Evolutionary conservation across 2,888 invertebrate genomes (phyloP).

Genomic region (Uropetala carovei): DNA sequence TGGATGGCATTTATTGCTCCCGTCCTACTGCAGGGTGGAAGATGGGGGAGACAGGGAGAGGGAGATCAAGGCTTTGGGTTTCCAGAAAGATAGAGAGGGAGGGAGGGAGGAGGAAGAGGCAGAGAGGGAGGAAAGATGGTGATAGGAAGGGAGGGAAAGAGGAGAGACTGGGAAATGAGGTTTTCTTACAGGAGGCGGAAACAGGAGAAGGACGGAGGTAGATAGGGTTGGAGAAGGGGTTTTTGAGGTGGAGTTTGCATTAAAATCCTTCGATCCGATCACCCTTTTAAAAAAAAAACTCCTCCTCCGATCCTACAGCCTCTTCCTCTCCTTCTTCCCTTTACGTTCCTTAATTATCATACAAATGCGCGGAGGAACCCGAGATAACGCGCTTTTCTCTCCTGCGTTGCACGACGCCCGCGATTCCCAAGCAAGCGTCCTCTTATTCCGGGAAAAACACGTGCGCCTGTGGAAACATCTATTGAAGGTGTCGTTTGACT

Average conservation of each 20-base stretch:
- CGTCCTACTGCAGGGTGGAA: too few species aligned
- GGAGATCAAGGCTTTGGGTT: neutral
- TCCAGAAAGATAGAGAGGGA: neutral
- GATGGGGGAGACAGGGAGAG: neutral
- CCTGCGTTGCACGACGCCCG: neutral
- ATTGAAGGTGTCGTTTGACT: neutral
- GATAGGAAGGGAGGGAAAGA: too few species aligned
- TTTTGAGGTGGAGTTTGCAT: neutral
- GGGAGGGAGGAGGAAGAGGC: neutral
- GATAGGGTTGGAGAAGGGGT: too few species aligned
- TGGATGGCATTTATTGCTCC: slow-evolving; percentile 14
- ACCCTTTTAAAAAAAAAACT: neutral
- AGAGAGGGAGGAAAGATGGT: neutral
- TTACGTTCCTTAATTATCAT: neutral
- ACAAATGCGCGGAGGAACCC: neutral
- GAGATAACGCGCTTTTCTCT: neutral
- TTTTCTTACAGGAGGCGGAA: too few species aligned
- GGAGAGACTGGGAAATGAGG: too few species aligned
- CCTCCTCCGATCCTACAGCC: neutral
- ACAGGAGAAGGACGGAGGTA: too few species aligned
- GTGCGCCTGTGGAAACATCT: neutral
- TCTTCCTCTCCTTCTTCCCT: neutral
- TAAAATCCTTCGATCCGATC: neutral
- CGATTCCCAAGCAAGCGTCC: neutral
- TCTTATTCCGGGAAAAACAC: neutral